These are phyloP conservation scores for Panagrolaimus sp. DNA, from an alignment of 1,140 invertebrate species.

Conservation along the genomic window DNA sequence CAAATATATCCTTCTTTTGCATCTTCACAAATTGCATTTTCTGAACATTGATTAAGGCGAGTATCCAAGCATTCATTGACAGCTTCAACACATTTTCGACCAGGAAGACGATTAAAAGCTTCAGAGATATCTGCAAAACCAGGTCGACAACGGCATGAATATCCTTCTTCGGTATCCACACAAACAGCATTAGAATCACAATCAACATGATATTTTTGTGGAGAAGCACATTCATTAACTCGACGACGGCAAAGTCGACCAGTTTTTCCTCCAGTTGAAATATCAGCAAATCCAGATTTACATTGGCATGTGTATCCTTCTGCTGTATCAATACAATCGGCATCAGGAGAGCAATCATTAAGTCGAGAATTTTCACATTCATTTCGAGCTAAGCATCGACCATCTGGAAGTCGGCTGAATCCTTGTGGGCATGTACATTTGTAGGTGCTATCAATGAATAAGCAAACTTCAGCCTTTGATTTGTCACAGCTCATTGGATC, in stretches of 20 bases:
- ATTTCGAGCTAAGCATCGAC: slow-evolving; percentile 57
- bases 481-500: slow-evolving; percentile 59
- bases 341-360: slow-evolving; percentile 51
- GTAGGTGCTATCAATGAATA: slow-evolving; percentile 55
- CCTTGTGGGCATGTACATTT: slow-evolving; percentile 52
- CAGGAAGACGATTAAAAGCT: slow-evolving; percentile 53
- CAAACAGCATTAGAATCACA: slow-evolving; percentile 56
- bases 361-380: slow-evolving; percentile 50
- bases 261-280: slow-evolving; percentile 42
- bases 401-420: slow-evolving; percentile 55
- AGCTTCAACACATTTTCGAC: slow-evolving; percentile 64
- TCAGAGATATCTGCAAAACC: slow-evolving; percentile 60
- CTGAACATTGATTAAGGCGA: slow-evolving; percentile 84
- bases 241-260: slow-evolving; percentile 48
- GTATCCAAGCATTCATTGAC: slow-evolving; percentile 78
- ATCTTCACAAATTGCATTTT: slow-evolving; percentile 76
- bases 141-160: slow-evolving; percentile 51
- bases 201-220: slow-evolving; percentile 47
- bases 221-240: slow-evolving; percentile 53
- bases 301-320: slow-evolving; percentile 57
- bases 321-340: slow-evolving; percentile 54
- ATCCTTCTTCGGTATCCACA: slow-evolving; percentile 57
- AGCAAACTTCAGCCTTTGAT: slow-evolving; percentile 50
- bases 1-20: slow-evolving; percentile 60
- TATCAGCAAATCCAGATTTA: slow-evolving; percentile 51